Percentiles rank a stretch among this genome's conserved stretches.
phyloP scores from a whole-genome alignment of 2,888 invertebrate genomes.

The Drosophila testacea region DNA sequence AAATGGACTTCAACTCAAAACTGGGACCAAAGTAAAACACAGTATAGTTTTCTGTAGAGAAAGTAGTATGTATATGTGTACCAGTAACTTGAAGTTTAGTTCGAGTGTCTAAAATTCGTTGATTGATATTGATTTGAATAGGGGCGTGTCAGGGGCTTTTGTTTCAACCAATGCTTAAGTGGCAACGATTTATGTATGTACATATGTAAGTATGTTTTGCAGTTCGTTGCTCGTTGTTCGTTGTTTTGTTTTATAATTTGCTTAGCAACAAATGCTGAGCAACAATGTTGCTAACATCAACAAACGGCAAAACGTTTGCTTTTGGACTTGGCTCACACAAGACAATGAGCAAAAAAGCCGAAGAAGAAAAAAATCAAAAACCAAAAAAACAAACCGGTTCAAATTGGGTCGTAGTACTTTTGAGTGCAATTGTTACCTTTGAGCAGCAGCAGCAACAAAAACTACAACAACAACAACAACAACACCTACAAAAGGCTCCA shows the following conservation, averaged over 20 bases:
- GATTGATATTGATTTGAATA: slow-evolving; percentile 42
- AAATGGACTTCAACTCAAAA: slow-evolving; percentile 51
- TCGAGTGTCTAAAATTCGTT: slow-evolving; percentile 17
- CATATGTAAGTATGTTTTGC: not conserved
- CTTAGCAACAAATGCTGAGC: slow-evolving; percentile 65
- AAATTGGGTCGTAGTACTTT: slow-evolving; percentile 83
- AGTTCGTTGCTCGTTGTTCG: slow-evolving; percentile 16
- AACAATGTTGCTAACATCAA: slow-evolving; percentile 60
- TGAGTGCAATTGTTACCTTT: slow-evolving; percentile 82
- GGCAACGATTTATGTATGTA: slow-evolving; percentile 17
- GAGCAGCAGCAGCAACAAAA: slow-evolving; percentile 40
- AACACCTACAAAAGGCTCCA: slow-evolving; percentile 44
- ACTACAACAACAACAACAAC: slow-evolving; percentile 20
- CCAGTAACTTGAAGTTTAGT: slow-evolving; percentile 34
- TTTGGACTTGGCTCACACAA: slow-evolving; percentile 46
- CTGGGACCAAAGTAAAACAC: slow-evolving; percentile 13
- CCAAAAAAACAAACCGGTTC: slow-evolving; percentile 76
- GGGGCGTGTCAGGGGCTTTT: slow-evolving; percentile 43
- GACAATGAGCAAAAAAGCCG: slow-evolving; percentile 43
- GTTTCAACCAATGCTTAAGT: not conserved
- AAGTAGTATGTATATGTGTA: slow-evolving; percentile 49
- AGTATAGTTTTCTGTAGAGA: slow-evolving; percentile 50
- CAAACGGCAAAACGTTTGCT: slow-evolving; percentile 31
- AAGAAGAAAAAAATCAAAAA: slow-evolving; percentile 19
- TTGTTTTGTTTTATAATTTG: slow-evolving; percentile 68